Evolutionary conservation across 2,113 vertebrate species (phyloP), one percentile per base, ranked within the genome.

Genomic region (Lichenostomus cassidix): DNA sequence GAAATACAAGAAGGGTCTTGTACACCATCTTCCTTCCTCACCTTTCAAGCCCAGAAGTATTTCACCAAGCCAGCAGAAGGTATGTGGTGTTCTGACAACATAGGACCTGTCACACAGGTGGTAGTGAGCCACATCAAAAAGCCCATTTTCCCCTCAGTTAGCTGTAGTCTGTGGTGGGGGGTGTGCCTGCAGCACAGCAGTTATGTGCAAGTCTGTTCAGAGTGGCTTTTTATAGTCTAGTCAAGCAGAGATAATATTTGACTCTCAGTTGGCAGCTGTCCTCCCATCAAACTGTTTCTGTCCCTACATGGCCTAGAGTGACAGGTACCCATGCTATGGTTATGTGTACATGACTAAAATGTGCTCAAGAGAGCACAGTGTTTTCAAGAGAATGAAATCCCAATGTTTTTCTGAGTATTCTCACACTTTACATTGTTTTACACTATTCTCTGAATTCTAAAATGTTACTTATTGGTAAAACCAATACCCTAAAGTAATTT

Each of bases 51-150:
- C 39, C 63, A 95, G 73, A 84, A 94, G 74, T 29, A n/a, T 83
- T 95, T 95, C 93, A 81, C 83, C 90, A 78, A 63, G 82, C 55
- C 87, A 94, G 83, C 55, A 69, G 65, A 95, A 94, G 89, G 95
- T 96, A 87, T 87, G 93, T 76, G 67, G 22, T 37, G 33, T 27
- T 67, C 50, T 59, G 37, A 69, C 31, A 56, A 10, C 0, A 0
- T 2, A 59, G n/a, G 33, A 71, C 41, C 47, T 50, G 39, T 76
- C 63, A 46, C 28, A 46, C 10, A 41, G 27, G 20, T 86, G 16
- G 25, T 21, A 55, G 31, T 31, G 29, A 74, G 35, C 59, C 5
- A 5, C 1, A 0, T 15, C 25, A 27, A 12, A 70, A 53, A 74
- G 12, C 9, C 10, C n/a, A 33, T 22, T 55, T 74, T 60, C 29